These are phyloP conservation scores for Enteromius radiatus DNA, from an alignment of 2,797 vertebrate genomes.

Conservation along the genomic window DNA sequence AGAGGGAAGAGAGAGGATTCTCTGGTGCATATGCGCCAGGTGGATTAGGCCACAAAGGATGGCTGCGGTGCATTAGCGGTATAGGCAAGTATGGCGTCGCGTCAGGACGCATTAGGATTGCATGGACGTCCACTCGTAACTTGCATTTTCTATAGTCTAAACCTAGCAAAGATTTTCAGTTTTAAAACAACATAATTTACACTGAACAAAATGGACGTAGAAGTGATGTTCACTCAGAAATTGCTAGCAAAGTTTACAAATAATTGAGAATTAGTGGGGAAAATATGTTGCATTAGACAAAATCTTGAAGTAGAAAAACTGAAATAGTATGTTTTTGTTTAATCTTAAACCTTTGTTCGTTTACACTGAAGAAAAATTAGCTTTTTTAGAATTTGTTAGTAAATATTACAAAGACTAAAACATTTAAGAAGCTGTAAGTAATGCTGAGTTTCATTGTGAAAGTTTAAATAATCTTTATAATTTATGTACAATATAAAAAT, in stretches of 20 bases:
- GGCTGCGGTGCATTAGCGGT: constrained; percentile 50
- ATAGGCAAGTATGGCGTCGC: constrained; percentile 1
- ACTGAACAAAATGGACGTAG: neutral
- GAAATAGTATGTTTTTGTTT: neutral
- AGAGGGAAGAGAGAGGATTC: constrained; percentile 66
- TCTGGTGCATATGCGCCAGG: constrained; percentile 44
- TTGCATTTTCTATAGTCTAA: neutral
- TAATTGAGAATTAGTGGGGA: neutral
- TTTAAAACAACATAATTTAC: neutral
- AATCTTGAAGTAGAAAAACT: neutral
- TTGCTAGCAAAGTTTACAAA: neutral
- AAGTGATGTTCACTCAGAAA: neutral
- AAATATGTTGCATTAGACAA: neutral
- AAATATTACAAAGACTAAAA: too few species aligned
- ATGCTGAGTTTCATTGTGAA: too few species aligned
- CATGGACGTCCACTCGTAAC: neutral
- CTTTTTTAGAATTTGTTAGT: too few species aligned
- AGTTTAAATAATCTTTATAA: too few species aligned
- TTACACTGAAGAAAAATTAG: neutral
- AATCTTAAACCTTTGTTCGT: neutral
- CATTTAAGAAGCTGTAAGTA: too few species aligned
- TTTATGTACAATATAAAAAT: too few species aligned
- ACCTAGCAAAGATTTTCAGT: neutral
- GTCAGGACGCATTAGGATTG: neutral
- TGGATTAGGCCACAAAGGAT: constrained; percentile 59